Conservation (phyloP, 2,113 vertebrate genomes). For the Solea solea region DNA sequence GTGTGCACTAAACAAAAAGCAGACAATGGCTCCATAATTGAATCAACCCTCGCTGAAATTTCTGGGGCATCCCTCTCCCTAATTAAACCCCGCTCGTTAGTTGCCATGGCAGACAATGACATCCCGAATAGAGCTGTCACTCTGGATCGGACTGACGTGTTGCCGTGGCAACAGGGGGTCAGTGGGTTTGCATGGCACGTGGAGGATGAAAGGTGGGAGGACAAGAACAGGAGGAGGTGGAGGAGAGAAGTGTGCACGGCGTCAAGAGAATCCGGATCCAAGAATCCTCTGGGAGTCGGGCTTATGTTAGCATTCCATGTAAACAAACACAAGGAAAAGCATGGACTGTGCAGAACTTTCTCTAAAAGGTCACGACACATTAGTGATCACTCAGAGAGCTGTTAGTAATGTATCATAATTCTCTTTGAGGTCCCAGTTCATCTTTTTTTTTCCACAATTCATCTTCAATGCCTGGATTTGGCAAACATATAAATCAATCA, state of each 20-base stretch:
- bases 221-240: constrained; percentile 27
- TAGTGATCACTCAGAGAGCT: constrained; percentile 10
- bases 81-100: constrained; percentile 61
- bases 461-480: constrained; percentile 56
- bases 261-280: constrained; percentile 29
- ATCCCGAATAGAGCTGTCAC: constrained; percentile 71
- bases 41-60: constrained; percentile 69
- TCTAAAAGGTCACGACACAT: constrained; percentile 38
- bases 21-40: constrained; percentile 62
- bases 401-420: constrained; percentile 23
- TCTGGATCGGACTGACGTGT: constrained; percentile 68
- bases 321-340: constrained; percentile 31
- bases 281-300: constrained; percentile 40
- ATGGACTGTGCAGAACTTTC: constrained; percentile 29
- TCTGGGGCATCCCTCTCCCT: constrained; percentile 61
- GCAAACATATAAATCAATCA: constrained; percentile 57
- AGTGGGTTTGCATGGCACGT: constrained; percentile 48
- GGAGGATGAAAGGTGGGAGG: constrained; percentile 40
- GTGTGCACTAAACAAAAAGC: constrained; percentile 43
- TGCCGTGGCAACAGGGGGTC: constrained; percentile 65
- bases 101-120: constrained; percentile 67
- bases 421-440: constrained; percentile 8
- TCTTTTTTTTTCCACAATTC: constrained; percentile 29
- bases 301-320: constrained; percentile 34
- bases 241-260: constrained; percentile 30